Percentiles rank a stretch among this genome's conserved stretches.
phyloP scores from a whole-genome alignment of 2,797 vertebrate species.

The Babyrousa celebensis region DNA sequence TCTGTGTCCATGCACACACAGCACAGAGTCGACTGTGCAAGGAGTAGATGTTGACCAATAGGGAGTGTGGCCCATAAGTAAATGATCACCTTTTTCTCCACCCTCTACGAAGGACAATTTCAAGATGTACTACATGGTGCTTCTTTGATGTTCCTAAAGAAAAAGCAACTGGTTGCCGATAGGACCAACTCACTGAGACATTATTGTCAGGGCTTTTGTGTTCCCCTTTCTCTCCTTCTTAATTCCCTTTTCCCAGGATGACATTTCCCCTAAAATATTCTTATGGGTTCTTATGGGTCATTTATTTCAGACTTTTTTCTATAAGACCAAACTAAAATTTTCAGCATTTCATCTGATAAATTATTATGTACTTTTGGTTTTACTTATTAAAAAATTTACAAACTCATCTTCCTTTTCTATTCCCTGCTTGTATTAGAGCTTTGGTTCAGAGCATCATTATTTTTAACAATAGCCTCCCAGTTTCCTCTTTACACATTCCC shows the following conservation, averaged over 20 bases:
- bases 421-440: background rate
- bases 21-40: background rate
- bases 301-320: background rate
- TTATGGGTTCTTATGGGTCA: too few relatives aligned
- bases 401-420: background rate
- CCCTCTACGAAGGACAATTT: background rate
- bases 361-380: background rate
- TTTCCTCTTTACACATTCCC: background rate
- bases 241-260: background rate
- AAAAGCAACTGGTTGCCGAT: background rate
- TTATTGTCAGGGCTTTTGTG: fast-evolving
- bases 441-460: background rate
- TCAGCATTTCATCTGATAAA: background rate
- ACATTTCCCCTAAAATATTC: too few relatives aligned
- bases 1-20: fast-evolving
- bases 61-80: background rate
- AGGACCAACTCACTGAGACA: background rate
- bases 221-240: background rate
- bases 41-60: fast-evolving
- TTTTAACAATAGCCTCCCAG: background rate
- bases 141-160: background rate
- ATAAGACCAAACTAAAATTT: background rate
- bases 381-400: background rate
- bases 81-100: background rate
- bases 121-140: background rate